These are phyloP conservation scores for Thysanoteuthis rhombus DNA, from an alignment of 2,888 invertebrate genomes.

Conservation along the genomic window DNA sequence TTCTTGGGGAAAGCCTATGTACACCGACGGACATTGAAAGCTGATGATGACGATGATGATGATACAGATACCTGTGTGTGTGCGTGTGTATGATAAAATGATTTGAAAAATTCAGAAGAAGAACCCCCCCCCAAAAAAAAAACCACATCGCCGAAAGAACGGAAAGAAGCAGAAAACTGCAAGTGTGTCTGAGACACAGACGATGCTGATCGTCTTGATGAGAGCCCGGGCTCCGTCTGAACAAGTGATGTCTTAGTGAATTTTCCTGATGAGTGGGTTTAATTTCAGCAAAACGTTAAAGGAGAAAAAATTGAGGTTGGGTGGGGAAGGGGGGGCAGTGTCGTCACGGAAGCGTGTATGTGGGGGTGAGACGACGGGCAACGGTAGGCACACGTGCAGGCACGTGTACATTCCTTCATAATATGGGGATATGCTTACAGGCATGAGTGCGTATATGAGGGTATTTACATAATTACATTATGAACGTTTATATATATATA, in stretches of 20 bases:
- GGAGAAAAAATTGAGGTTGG: background rate
- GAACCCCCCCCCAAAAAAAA: no score
- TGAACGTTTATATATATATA: no score
- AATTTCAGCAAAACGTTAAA: background rate
- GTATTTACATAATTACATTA: no score
- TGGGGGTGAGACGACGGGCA: background rate
- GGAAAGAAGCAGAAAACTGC: no score
- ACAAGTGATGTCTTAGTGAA: background rate
- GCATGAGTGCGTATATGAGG: background rate
- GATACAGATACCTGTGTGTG: background rate
- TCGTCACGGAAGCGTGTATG: no score
- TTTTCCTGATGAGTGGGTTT: constrained; percentile 12
- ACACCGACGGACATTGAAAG: no score
- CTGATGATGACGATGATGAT: no score
- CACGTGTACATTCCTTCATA: constrained; percentile 12
- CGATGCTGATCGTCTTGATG: background rate
- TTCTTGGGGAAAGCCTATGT: no score
- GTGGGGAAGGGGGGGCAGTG: background rate
- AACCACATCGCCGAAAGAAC: no score
- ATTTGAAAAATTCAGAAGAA: no score
- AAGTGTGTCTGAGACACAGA: background rate
- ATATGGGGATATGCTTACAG: background rate
- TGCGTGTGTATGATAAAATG: background rate
- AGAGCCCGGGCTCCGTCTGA: background rate
- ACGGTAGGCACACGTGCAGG: background rate